Conservation (phyloP, 2,113 vertebrate genomes). For the Haliaeetus leucogaster region DNA sequence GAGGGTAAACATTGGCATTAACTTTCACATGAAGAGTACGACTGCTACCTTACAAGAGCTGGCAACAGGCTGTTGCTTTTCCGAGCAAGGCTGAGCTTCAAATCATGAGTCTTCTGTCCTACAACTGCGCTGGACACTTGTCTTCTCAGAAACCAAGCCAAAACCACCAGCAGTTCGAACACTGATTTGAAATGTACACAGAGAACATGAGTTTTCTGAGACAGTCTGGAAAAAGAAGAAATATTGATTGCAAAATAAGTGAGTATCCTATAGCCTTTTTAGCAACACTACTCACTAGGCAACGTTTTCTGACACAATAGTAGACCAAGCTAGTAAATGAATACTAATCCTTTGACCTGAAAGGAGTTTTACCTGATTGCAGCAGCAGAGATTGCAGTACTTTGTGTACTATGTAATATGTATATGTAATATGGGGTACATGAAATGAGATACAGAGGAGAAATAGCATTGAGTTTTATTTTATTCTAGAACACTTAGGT, state of each 20-base stretch:
- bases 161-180: conserved; percentile 58
- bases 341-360: neutral
- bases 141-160: conserved; percentile 56
- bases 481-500: neutral
- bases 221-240: neutral
- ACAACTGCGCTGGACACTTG: neutral
- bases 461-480: neutral
- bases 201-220: conserved; percentile 53
- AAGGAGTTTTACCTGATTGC: neutral
- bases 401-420: neutral
- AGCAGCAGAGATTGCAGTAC: neutral
- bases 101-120: neutral
- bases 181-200: conserved; percentile 26
- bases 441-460: neutral
- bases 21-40: neutral
- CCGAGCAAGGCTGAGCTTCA: neutral
- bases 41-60: neutral
- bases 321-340: neutral
- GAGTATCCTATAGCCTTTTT: neutral
- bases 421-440: neutral
- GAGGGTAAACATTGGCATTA: neutral
- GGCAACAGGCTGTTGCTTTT: neutral
- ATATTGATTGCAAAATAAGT: neutral
- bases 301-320: neutral
- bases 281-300: neutral